These are phyloP conservation scores for Tholera decimalis DNA, from an alignment of 2,888 invertebrate genomes.

Conservation along the genomic window DNA sequence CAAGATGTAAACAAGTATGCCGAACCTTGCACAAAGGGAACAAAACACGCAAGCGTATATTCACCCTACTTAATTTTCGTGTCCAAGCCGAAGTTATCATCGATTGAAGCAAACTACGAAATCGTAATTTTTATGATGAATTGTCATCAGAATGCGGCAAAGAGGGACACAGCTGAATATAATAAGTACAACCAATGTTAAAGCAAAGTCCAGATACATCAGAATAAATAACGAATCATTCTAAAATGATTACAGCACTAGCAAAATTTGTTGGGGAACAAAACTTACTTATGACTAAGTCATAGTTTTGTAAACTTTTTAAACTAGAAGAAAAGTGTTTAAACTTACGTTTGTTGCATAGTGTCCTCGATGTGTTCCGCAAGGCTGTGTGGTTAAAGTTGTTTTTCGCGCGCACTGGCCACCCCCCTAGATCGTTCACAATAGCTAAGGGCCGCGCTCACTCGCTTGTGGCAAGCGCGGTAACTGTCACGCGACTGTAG, in stretches of 20 bases:
- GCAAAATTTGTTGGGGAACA: not conserved
- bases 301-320: conserved; percentile 22
- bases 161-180: not conserved
- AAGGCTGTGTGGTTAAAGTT: conserved; percentile 5
- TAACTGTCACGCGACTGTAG: conserved; percentile 61
- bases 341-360: conserved; percentile 30
- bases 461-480: conserved; percentile 60
- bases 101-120: conserved; percentile 43
- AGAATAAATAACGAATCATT: not conserved
- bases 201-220: not conserved
- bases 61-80: conserved; percentile 21
- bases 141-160: not conserved
- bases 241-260: not conserved
- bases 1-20: conserved; percentile 8
- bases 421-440: conserved; percentile 15
- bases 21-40: conserved; percentile 8
- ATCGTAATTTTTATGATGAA: conserved; percentile 5
- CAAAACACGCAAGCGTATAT: conserved; percentile 44
- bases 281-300: conserved; percentile 18
- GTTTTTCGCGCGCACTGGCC: conserved; percentile 12
- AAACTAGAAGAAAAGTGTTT: conserved; percentile 9
- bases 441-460: conserved; percentile 24
- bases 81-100: conserved; percentile 38
- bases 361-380: conserved; percentile 1
- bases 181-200: not conserved